Evolutionary conservation across 1,140 invertebrate genomes (phyloP), one percentile per base, ranked within the genome.

Genomic region (Ceratosolen solmsi): DNA sequence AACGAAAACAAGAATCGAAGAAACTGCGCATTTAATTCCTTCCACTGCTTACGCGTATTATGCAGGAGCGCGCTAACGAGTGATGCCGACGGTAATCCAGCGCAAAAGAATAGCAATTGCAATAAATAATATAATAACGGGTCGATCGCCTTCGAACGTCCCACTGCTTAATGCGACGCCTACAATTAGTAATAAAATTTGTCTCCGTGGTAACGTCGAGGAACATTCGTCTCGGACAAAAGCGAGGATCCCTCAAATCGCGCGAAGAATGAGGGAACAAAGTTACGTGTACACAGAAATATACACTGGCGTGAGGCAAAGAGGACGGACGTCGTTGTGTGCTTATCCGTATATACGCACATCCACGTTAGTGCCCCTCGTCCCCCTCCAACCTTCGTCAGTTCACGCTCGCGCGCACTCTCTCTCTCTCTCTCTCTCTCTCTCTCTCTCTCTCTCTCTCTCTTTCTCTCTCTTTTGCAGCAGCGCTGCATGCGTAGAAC

Each of bases 181-280:
- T 46, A 8, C 30, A 27, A 65, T 65, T 68, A 38, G 63, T n/a
- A 38, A 68, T 68, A 68, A 68, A 68, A 68, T 68, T 68, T 68
- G 63, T 68, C 33, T 17, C 17, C 9, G 36, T 22, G 63, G 27
- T 38, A 36, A 68, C 33, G 33, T 68, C 63, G 15, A 68, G 63
- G 13, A 38, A n/a, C 63, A 38, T 68, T 38, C 63, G 36, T 38
- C 63, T 38, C 63, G 33, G 63, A 68, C 63, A 68, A 68, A 68
- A 68, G 63, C 36, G 33, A 2, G 15, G 33, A 38, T 36, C 33
- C 63, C 63, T 68, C 36, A n/a, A 68, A 68, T 68, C 36, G 63
- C 20, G 33, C 30, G 33, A 68, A 2, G 33, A 68, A 22, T 22
- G 51, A 54, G 51, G 3, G 51, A 54, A 54, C 5, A 54, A 54